Evolutionary conservation across 1,140 invertebrate genomes (phyloP).

Genomic region (Aphelinus atriplicis): DNA sequence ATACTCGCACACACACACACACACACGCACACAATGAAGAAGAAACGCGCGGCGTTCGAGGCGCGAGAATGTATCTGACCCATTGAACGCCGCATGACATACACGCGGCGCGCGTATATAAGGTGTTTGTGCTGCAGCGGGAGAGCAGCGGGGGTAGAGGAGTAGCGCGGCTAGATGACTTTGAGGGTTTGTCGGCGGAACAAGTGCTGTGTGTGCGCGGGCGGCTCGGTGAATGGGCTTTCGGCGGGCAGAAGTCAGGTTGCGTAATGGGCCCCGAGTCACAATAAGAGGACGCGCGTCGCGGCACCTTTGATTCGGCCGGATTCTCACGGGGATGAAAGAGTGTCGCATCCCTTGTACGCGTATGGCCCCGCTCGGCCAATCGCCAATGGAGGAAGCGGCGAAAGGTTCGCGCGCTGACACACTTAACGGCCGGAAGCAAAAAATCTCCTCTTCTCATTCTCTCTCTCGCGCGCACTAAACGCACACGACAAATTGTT

Average conservation of each 20-base stretch:
- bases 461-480: too few species aligned
- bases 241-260: slow-evolving; percentile 49
- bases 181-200: background rate
- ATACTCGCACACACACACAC: too few species aligned
- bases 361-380: background rate
- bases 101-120: background rate
- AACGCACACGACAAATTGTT: slow-evolving; percentile 27
- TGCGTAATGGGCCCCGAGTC: slow-evolving; percentile 55
- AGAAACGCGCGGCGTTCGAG: slow-evolving; percentile 9
- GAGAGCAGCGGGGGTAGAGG: too few species aligned
- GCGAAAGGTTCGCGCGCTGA: background rate
- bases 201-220: slow-evolving; percentile 24
- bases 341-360: slow-evolving; percentile 9
- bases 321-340: slow-evolving; percentile 53
- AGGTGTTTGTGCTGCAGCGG: too few species aligned
- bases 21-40: slow-evolving; percentile 15
- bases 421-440: slow-evolving; percentile 34
- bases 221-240: too few species aligned
- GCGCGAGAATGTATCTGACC: background rate
- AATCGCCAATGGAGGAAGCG: slow-evolving; percentile 27
- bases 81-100: background rate
- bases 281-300: slow-evolving; percentile 53
- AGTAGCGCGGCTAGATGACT: background rate
- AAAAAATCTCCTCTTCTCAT: slow-evolving; percentile 2
- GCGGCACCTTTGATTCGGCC: slow-evolving; percentile 51